Evolutionary conservation across 2,797 vertebrate genomes (phyloP), one percentile per base, ranked within the genome.

Genomic region (Lithobates pipiens): DNA sequence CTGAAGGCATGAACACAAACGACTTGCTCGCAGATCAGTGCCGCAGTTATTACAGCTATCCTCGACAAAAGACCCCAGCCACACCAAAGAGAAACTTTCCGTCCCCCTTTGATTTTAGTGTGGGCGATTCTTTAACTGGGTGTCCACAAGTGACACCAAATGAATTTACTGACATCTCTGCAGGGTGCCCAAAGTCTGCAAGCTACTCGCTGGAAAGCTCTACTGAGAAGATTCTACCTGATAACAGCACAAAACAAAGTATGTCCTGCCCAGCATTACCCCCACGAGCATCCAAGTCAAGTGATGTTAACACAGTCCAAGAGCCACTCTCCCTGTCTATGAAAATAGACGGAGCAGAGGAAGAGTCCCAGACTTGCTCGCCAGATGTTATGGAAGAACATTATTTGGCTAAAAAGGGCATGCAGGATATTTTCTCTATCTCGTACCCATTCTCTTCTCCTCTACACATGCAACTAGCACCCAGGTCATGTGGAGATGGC

Each of bases 1-100:
- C 90, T 0, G 96, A 98, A 73, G 94, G 93, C 16, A 93, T 91
- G 83, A 93, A 94, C 83, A 90, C 90, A 85, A 96, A 93, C 0
- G 96, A 98, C 74, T 97, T 97, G 77, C 91, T 94, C 4, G 94
- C 96, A 0, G 91, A 96, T 73, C 93, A 95, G 39, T 96, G 96
- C 90, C 94, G 95, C 80, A 99, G 98, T 91, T 96, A 96, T 90
- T 99, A 98, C 90, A 99, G 98, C 85, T 99, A 99, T 87, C 98
- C 98, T 70, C 94, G 98, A 34, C 98, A 99, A 89, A 96, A 98
- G 90, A 95, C 96, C 9, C 95, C 95, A 3, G 95, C 94, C 90
- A 96, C 94, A 44, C 93, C 96, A 74, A 97, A 97, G 93, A 95
- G 94, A 90, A 97, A 94, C 88, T 95, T 95, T 44, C 95, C 97